A percentile compares a stretch with the other conserved stretches of the same genome.
These are phyloP conservation scores for Calliscelio sp. DNA, from an alignment of 2,888 invertebrate genomes.

Conservation along the genomic window DNA sequence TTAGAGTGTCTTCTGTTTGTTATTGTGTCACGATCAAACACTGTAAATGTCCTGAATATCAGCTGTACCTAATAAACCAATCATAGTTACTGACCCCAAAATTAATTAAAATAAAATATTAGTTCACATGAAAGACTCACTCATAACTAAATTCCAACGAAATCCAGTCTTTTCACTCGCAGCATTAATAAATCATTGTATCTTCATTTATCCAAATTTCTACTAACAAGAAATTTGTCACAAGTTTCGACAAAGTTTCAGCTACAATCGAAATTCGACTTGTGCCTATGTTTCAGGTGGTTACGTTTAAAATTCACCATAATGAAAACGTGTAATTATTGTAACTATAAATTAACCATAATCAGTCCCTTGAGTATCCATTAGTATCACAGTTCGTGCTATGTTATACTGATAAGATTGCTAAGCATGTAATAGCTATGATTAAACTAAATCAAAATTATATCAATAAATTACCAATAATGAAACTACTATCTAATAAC, in stretches of 20 bases:
- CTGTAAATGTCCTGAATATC: slow-evolving; percentile 37
- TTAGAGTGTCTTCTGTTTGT: slow-evolving; percentile 41
- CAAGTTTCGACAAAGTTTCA: slow-evolving; percentile 28
- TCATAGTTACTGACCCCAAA: slow-evolving; percentile 23
- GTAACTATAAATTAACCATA: slow-evolving; percentile 50
- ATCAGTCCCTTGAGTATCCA: slow-evolving; percentile 40
- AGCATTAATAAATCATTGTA: no score
- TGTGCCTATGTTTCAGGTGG: neutral
- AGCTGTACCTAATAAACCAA: slow-evolving; percentile 42
- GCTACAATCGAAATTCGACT: slow-evolving; percentile 33
- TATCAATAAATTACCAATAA: no score
- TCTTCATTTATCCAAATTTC: no score
- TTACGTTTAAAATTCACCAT: slow-evolving; percentile 23
- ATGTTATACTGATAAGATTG: slow-evolving; percentile 36
- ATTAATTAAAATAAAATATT: neutral
- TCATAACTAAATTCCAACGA: no score
- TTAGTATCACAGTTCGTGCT: slow-evolving; percentile 44
- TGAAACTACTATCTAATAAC: no score
- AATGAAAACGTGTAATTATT: slow-evolving; percentile 44
- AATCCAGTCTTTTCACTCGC: no score
- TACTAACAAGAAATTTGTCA: neutral
- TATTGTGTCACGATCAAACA: slow-evolving; percentile 49
- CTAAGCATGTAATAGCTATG: slow-evolving; percentile 14
- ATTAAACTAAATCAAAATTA: slow-evolving; percentile 31
- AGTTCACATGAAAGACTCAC: no score